Evolutionary conservation across 2,888 invertebrate species (phyloP), one percentile per base, ranked within the genome.

Genomic region (Scrobipalpa costella): DNA sequence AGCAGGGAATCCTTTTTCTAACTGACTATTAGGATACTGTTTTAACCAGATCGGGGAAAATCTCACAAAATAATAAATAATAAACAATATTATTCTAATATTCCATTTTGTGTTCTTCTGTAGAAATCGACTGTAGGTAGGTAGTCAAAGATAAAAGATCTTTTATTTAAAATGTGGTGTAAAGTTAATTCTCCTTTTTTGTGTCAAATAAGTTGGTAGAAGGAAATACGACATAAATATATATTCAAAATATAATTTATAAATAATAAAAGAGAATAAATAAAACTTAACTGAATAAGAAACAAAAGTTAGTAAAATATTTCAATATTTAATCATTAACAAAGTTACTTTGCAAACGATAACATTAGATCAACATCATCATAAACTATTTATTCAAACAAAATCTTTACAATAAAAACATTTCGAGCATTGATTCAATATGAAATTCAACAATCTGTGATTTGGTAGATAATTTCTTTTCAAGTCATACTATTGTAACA

Each of bases 371-470:
- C 86, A 89, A 91, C 90, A 74, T 83, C 80, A 79, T 84, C 78
- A 89, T 91, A 91, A 88, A 91, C 84, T 91, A 86, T 88, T 74
- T 81, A 85, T 84, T 85, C 80, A 85, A 90, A 89, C 87, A 90
- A 85, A 86, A 86, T 87, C 77, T 77, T 76, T 62, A 78, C 74
- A 81, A 71, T 69, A 60, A 62, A 52, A 60, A 81, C 80, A 84
- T 78, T 77, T 73, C 64, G 66, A 55, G 55, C 55, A 55, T 55
- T 44, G 58, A 60, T 13, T 60, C 33, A 47, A 47, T 60, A 44
- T n/a, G 27, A 47, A 60, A 60, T n/a, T 60, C 71, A 79, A 81
- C 78, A 78, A 82, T 79, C 69, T 79, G 78, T 77, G 81, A 80
- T 86, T 86, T 86, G 86, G 84, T 86, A 86, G 86, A 83, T 86